Evolutionary conservation across 2,113 vertebrate species (phyloP).

Genomic region (Steatornis caripensis): DNA sequence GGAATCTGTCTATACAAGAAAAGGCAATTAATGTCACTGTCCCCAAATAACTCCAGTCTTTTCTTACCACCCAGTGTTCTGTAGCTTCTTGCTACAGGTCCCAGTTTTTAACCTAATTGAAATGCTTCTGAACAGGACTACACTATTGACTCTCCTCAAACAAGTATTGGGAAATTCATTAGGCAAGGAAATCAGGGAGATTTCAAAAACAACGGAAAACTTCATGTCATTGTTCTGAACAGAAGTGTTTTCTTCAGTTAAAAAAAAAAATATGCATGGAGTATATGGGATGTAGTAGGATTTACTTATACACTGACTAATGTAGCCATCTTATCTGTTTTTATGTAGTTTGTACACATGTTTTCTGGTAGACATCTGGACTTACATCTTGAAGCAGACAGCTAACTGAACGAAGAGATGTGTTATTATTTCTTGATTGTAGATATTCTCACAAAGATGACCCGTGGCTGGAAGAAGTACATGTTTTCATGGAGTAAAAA

Average conservation of each 20-base stretch:
- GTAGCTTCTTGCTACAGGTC: background rate
- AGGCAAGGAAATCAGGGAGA: background rate
- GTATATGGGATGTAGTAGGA: background rate
- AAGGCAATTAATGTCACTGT: background rate
- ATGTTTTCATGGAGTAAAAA: background rate
- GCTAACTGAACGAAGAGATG: background rate
- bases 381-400: background rate
- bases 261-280: background rate
- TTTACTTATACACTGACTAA: background rate
- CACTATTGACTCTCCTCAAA: background rate
- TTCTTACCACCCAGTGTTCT: background rate
- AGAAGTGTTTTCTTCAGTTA: background rate
- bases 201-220: background rate
- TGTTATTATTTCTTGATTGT: background rate
- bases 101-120: background rate
- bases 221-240: background rate
- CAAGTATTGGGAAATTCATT: background rate
- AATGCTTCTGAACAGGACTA: background rate
- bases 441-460: background rate
- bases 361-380: slow-evolving; percentile 19
- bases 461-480: background rate
- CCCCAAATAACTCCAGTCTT: background rate
- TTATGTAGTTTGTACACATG: background rate
- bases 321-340: background rate
- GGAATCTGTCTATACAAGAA: background rate